A percentile compares a stretch with the other conserved stretches of the same genome.
Conservation (phyloP, 2,888 invertebrate species). For the Phortica okadai region DNA sequence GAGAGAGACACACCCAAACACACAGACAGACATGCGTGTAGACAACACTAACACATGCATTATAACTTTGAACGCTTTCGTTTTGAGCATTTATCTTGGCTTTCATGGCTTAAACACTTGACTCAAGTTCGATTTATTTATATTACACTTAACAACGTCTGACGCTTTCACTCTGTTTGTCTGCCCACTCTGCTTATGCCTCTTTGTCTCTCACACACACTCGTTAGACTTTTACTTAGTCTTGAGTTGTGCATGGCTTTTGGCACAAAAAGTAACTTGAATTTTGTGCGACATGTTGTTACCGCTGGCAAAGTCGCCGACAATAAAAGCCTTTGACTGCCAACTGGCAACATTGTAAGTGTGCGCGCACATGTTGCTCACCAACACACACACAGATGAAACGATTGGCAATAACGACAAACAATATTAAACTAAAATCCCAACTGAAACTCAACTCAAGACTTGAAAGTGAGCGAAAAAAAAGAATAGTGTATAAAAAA, state of each 20-base stretch:
- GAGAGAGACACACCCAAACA: conserved; percentile 10
- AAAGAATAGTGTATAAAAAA: not conserved
- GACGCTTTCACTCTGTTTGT: conserved; percentile 42
- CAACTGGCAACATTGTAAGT: conserved; percentile 9
- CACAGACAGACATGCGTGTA: not conserved
- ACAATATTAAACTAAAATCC: conserved; percentile 32
- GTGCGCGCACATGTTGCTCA: conserved; percentile 47
- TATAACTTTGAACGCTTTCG: too few species aligned
- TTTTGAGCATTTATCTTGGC: conserved; percentile 50
- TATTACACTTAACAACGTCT: conserved; percentile 63
- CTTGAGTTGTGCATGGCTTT: not conserved
- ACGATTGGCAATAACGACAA: not conserved
- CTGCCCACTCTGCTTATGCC: not conserved
- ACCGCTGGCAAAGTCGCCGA: conserved; percentile 15
- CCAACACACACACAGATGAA: conserved; percentile 7
- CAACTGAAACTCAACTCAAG: conserved; percentile 8
- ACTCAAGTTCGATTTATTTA: conserved; percentile 67
- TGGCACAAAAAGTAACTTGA: conserved; percentile 15
- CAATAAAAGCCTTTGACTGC: conserved; percentile 41
- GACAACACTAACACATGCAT: not conserved
- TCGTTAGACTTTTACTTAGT: conserved; percentile 20
- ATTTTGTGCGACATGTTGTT: conserved; percentile 42
- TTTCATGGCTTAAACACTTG: conserved; percentile 70
- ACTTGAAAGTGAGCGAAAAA: not conserved
- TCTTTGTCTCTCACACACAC: conserved; percentile 9